Evolutionary conservation across 2,113 vertebrate species (phyloP), one percentile per base, ranked within the genome.

Genomic region (Oenanthe melanoleuca): DNA sequence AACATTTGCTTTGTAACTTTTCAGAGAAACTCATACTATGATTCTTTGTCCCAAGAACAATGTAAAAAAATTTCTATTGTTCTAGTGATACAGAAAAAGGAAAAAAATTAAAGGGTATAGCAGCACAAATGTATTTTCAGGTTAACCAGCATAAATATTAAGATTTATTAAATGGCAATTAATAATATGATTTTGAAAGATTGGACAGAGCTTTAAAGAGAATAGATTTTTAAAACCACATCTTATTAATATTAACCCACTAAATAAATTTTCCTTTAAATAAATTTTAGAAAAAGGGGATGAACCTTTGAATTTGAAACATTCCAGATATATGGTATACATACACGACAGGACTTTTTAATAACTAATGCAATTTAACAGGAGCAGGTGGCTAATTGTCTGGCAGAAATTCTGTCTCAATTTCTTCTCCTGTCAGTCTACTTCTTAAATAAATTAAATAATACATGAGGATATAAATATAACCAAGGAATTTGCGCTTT

Each of bases 201-300:
- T 17, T 78, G 11, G 26, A 44, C 33, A 63, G 24, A 71, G 6
- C 14, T 92, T 87, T 79, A 60, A 75, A 49, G 40, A 64, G 2
- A 81, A 55, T 14, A 47, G 14, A 42, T 72, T 75, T 79, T 81
- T 38, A 8, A 85, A 67, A 8, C 33, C 2, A 3, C 18, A 50
- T 49, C 15, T 44, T 82, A 65, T 0, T 80, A 42, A 70, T 73
- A 92, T 73, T 55, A 88, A 44, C 50, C 73, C 15, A 65, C 19
- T 40, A 79, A 84, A 64, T 29, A 78, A 29, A 10, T 34, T 47
- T 25, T 56, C 31, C 38, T 61, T 73, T 6, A 9, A 77, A 65
- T 64, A 42, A 21, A 4, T 44, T 33, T 74, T 23, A 4, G 0
- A 2, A 59, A 26, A 60, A 7, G 1, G 2, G 3, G 9, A 24